Conservation (phyloP, 2,888 invertebrate species). For the Atrina japonica region DNA sequence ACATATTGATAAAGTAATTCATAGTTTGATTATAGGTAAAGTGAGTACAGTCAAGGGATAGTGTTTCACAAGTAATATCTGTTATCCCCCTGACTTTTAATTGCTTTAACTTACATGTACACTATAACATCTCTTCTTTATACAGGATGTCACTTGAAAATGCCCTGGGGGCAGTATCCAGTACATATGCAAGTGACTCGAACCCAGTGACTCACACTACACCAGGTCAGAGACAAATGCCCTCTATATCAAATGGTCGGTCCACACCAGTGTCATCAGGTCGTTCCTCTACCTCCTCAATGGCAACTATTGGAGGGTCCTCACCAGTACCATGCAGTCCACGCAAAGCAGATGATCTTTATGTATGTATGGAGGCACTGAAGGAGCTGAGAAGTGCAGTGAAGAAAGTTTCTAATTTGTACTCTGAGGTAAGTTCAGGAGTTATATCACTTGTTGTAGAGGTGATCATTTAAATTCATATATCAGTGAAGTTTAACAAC, state of each 20-base stretch:
- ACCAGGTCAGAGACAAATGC: not conserved
- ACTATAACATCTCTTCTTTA: too few species aligned
- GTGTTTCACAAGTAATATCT: too few species aligned
- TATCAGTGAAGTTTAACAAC: too few species aligned
- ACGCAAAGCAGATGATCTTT: conserved; percentile 19
- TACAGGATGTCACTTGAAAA: conserved; percentile 11
- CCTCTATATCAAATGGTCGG: not conserved
- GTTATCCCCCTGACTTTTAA: too few species aligned
- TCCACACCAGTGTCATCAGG: conserved; percentile 16
- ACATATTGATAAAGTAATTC: too few species aligned
- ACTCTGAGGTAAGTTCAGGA: conserved; percentile 18
- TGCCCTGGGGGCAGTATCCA: conserved; percentile 26
- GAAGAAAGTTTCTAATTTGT: conserved; percentile 20
- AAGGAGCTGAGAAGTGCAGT: conserved; percentile 23
- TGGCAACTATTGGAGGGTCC: not conserved
- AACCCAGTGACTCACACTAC: not conserved
- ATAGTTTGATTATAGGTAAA: too few species aligned
- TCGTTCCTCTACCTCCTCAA: conserved; percentile 6
- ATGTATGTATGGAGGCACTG: conserved; percentile 24
- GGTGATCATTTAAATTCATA: too few species aligned
- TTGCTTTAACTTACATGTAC: too few species aligned
- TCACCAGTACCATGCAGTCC: conserved; percentile 23
- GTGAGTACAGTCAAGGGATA: too few species aligned
- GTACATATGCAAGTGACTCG: conserved; percentile 1
- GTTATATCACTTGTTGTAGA: too few species aligned